A percentile compares a stretch with the other conserved stretches of the same genome.
phyloP scores from a whole-genome alignment of 2,797 vertebrate genomes.

The Smutsia gigantea region DNA sequence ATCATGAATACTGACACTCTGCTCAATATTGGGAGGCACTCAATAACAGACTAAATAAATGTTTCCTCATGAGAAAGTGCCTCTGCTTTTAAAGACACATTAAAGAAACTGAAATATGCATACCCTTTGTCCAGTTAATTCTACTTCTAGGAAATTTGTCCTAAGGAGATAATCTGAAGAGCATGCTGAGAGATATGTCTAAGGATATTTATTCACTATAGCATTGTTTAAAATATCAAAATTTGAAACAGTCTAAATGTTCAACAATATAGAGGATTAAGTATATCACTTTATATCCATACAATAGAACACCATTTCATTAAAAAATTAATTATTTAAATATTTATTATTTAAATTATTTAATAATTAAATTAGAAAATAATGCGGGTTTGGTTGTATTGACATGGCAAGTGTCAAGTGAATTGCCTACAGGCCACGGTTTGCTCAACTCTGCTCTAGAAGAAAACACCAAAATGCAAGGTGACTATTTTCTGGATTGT shows the following conservation, averaged over 20 bases:
- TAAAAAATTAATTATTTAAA: too few relatives aligned
- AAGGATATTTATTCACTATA: neutral
- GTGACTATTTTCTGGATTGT: neutral
- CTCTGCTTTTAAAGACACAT: neutral
- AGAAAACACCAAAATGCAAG: neutral
- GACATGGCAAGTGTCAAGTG: neutral
- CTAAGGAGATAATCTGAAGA: neutral
- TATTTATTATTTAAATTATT: too few relatives aligned
- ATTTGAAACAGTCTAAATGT: neutral
- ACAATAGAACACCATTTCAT: neutral
- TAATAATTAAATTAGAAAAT: neutral
- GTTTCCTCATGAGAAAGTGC: accelerated
- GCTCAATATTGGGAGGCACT: neutral
- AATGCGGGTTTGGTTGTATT: neutral
- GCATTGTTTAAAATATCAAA: conserved; percentile 5
- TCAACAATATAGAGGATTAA: neutral
- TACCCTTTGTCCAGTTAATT: neutral
- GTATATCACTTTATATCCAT: neutral
- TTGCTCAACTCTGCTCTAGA: neutral
- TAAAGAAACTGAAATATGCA: neutral
- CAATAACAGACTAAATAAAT: neutral
- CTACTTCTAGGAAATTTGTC: neutral
- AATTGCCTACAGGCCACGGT: neutral
- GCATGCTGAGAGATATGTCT: neutral
- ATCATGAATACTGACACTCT: neutral